phyloP scores from a whole-genome alignment of 2,113 vertebrate genomes.

The Orientallactaga bullata region DNA sequence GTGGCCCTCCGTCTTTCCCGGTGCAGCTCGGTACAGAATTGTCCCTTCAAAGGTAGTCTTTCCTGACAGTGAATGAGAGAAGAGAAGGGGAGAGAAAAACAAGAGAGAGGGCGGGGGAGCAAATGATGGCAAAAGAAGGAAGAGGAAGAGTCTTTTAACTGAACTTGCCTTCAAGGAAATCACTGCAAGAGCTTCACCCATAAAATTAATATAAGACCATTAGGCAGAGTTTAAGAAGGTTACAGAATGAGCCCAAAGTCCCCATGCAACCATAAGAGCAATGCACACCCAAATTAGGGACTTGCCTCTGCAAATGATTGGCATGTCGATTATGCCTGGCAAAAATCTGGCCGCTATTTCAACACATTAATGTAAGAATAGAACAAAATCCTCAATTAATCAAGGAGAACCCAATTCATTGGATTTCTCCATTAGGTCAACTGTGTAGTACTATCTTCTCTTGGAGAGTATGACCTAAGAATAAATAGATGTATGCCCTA shows the following conservation, averaged over 20 bases:
- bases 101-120: constrained; percentile 80
- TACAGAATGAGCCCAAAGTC: constrained; percentile 75
- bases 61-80: constrained; percentile 90
- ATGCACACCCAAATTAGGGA: not conserved
- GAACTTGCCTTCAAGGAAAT: constrained; percentile 83
- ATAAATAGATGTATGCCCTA: not conserved
- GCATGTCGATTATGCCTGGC: not conserved
- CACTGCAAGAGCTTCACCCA: constrained; percentile 82
- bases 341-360: constrained; percentile 59
- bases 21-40: constrained; percentile 90
- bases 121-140: constrained; percentile 88
- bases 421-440: constrained; percentile 46
- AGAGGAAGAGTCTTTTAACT: constrained; percentile 89
- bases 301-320: constrained; percentile 39
- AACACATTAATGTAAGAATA: constrained; percentile 47
- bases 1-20: constrained; percentile 91
- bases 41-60: constrained; percentile 91
- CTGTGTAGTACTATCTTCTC: not conserved
- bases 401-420: constrained; percentile 36
- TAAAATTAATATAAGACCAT: constrained; percentile 83
- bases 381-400: constrained; percentile 73
- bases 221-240: constrained; percentile 74
- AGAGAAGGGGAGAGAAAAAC: constrained; percentile 84
- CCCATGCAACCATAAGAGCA: constrained; percentile 55
- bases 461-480: constrained; percentile 8